Base-by-base conservation (phyloP, 2,797 vertebrate species). In the Holocentrus rufus region DNA sequence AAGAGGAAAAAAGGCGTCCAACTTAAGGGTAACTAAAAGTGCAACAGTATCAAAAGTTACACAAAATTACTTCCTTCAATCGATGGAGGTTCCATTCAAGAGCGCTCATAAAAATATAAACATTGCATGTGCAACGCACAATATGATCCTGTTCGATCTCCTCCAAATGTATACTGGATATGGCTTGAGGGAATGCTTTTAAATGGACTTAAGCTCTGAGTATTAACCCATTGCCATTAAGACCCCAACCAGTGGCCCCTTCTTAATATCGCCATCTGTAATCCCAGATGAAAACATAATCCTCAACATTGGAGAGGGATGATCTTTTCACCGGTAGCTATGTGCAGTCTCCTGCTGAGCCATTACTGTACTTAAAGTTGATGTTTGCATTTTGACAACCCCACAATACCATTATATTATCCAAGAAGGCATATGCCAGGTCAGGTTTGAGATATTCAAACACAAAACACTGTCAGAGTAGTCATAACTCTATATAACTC, bases 221-320 rank as follows among this genome's bases (percentile, higher is more conserved):
- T 83, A 90, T 92, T 87, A 93, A 92, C 85, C 85, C 77, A 47
- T 76, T 75, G 61, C 84, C 87, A 91, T 92, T 92, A 92, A 88
- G 70, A 86, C 79, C 82, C 65, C 65, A 65, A 68, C 63, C 63
- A 56, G 80, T 79, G 71, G 27, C 36, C 60, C 23, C 31, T 75
- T 87, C 76, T 86, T 82, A 88, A 91, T 88, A 88, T 90, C 61
- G 77, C 76, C 81, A 90, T 92, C 74, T 80, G 80, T 94, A 93
- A 94, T 94, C 92, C 92, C 81, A 90, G 90, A 93, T 94, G 85
- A 92, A 92, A 93, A 91, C 76, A 89, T 95, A 94, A 94, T 93
- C 93, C 92, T 83, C 58, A 22, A 57, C 73, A 85, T 13, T 87
- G 58, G 74, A 85, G 47, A 77, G 58, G 74, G 87, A 93, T 92